Evolutionary conservation across 2,888 invertebrate genomes (phyloP), one percentile per base, ranked within the genome.

Genomic region (Sphaeridia pumilis): DNA sequence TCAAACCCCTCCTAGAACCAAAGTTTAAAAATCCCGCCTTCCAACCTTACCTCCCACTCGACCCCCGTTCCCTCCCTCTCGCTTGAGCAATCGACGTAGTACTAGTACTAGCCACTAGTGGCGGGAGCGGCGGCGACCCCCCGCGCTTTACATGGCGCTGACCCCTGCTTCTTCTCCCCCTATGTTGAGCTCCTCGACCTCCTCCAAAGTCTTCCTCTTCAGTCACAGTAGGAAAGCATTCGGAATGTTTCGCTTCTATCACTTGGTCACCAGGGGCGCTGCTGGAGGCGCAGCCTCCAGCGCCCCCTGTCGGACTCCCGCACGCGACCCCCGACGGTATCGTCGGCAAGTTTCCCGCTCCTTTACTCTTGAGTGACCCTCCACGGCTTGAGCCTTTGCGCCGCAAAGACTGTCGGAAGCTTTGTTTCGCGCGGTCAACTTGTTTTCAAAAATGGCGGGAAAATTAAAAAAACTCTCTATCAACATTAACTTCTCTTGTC

Each of bases 361-460:
- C 5, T 7, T 5, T 17, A 7, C 20, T 38, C 5, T 17, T 17
- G 5, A 14, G 4, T 2, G 26, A 42, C 2, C 34, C 25, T 7
- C 31, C 43, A 20, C 50, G 21, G 7, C 21, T 28, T 2, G 49
- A 41, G 14, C 50, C 54, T 50, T 61, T 61, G 31, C 58, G 48
- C 38, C 60, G 45, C 28, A 66, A 54, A n/a, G 64, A 65, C 56
- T 65, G 65, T 27, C 66, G 57, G 27, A 69, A 67, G 22, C 67
- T 67, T 61, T 70, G 69, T 42, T 80, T 73, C 55, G 81, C 81
- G 69, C 80, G 75, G 72, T 80, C 79, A 68, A 78, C 78, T 78
- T 68, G 44, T 27, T n/a, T n/a, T n/a, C n/a, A n/a, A n/a, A n/a
- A n/a, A n/a, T n/a, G n/a, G n/a, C n/a, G n/a, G n/a, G 14, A 46